Base-by-base conservation (phyloP, 2,113 vertebrate genomes). In the Chiloscyllium plagiosum region DNA sequence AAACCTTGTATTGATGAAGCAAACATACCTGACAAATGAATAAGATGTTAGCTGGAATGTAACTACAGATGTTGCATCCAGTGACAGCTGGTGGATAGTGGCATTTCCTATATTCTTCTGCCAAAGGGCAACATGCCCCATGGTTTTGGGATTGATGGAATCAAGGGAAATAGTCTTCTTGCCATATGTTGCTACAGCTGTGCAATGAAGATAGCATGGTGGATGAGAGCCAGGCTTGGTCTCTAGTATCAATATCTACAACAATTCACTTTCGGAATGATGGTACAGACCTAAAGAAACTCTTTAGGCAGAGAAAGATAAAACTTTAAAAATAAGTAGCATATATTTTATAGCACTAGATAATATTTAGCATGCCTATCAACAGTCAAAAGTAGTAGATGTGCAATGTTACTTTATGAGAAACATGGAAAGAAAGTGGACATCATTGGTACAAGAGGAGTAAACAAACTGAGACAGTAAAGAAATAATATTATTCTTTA, bases 101-200 rank as follows among this genome's bases (percentile, higher is more conserved):
- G 4, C 86, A 61, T 33, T 87, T 87, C 85, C 85, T 87, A 12
- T 42, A 52, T 87, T 87, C 47, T 87, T 89, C 86, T 89, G 86
- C 47, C 42, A 89, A 52, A 56, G 50, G 24, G 24, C 26, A 52
- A 33, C 56, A 24, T 20, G 26, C 29, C 86, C 86, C 86, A 89
- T 89, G 29, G 86, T 61, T 61, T 56, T 50, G 50, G 22, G 26
- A 52, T 89, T 89, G 50, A 50, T 61, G 13, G 50, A 13, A 52
- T 3, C 86, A 56, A 52, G 50, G 86, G 52, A 56, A 56, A 89
- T 33, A 56, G 50, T 50, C 52, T 56, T 26, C 50, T 87, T 56
- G 86, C 86, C 47, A 89, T 89, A 89, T 89, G 86, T 89, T 89
- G 86, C 26, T 89, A 24, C 86, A 56, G 52, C 24, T 89, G 47